A percentile compares a stretch with the other conserved stretches of the same genome.
Conservation (phyloP, 2,888 invertebrate species). For the Campoplex nolae region DNA sequence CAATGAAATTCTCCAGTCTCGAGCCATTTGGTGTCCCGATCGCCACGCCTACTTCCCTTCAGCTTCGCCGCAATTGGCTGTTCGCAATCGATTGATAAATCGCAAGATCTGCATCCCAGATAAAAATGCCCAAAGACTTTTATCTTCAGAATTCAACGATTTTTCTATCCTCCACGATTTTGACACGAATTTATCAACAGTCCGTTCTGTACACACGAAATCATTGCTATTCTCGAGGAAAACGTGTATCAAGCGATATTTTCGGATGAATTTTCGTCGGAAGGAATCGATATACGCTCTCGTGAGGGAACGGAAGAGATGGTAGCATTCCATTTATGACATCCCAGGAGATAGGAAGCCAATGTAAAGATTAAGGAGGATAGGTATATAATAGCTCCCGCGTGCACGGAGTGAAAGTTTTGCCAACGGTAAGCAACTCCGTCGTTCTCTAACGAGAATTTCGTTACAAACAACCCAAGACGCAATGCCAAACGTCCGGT, state of each 20-base stretch:
- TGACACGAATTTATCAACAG: neutral
- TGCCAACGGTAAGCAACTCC: slow-evolving; percentile 31
- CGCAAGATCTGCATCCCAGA: neutral
- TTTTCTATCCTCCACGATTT: neutral
- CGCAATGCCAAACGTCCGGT: slow-evolving; percentile 60
- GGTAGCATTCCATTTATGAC: slow-evolving; percentile 59
- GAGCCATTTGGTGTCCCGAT: too few species aligned
- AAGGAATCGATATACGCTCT: neutral
- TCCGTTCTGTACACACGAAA: neutral
- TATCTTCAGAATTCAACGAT: neutral
- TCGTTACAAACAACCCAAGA: slow-evolving; percentile 56
- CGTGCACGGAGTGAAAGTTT: slow-evolving; percentile 63
- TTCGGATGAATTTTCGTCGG: neutral
- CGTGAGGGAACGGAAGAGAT: neutral
- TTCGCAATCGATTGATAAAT: neutral
- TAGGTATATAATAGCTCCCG: slow-evolving; percentile 55
- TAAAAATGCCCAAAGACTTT: neutral
- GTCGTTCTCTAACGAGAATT: slow-evolving; percentile 47
- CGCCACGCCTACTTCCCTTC: too few species aligned
- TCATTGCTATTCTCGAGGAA: neutral
- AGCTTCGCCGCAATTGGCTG: neutral
- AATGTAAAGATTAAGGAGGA: slow-evolving; percentile 65
- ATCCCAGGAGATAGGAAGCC: slow-evolving; percentile 54
- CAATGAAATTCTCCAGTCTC: neutral
- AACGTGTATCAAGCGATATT: neutral